A percentile compares a stretch with the other conserved stretches of the same genome.
Evolutionary conservation across 2,888 invertebrate genomes (phyloP).

Genomic region (Myathropa florea): DNA sequence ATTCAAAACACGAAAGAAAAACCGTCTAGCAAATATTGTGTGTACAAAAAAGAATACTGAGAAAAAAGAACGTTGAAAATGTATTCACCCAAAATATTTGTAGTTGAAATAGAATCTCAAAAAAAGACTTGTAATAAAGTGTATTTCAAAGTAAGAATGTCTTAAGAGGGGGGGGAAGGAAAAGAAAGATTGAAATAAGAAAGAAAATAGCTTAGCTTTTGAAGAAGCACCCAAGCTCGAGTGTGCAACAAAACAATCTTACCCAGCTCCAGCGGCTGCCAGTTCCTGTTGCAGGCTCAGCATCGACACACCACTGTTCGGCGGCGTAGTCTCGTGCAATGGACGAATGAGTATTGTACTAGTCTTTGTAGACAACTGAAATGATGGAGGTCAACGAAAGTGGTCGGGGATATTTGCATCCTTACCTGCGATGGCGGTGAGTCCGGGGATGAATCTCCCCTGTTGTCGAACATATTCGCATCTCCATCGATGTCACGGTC

Average conservation of each 20-base stretch:
- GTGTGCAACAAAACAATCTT: conserved; percentile 45
- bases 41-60: background rate
- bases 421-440: conserved; percentile 80
- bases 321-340: conserved; percentile 78
- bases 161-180: background rate
- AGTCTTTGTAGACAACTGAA: conserved; percentile 74
- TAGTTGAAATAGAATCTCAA: background rate
- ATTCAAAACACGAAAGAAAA: too few species aligned
- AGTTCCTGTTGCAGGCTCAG: conserved; percentile 76
- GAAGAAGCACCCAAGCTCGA: conserved; percentile 39
- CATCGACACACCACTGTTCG: conserved; percentile 78
- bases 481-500: conserved; percentile 75
- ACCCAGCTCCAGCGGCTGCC: conserved; percentile 73
- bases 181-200: background rate
- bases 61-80: background rate
- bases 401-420: background rate
- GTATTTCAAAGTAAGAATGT: conserved; percentile 9
- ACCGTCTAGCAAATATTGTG: too few species aligned
- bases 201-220: conserved; percentile 42
- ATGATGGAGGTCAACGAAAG: background rate
- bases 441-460: conserved; percentile 78
- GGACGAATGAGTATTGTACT: conserved; percentile 80
- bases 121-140: conserved; percentile 14
- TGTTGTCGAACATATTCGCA: conserved; percentile 76
- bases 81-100: background rate